These are phyloP conservation scores for Coleophora deauratella DNA, from an alignment of 2,888 invertebrate species.

Conservation along the genomic window DNA sequence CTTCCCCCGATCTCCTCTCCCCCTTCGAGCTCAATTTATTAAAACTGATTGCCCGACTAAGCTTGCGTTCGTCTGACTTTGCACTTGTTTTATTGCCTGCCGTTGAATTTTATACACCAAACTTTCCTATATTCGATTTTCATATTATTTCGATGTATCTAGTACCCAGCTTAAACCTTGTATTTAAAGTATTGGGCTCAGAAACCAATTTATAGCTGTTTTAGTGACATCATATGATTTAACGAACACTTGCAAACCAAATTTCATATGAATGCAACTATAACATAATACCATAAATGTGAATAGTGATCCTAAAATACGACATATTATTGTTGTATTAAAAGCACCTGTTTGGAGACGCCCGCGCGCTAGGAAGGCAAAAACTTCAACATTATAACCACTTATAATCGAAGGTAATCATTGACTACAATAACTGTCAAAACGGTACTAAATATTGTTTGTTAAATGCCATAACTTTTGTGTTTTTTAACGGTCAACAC, in stretches of 20 bases:
- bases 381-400: conserved; percentile 48
- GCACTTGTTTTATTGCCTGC: conserved; percentile 42
- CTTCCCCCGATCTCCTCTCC: conserved; percentile 10
- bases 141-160: too few relatives aligned
- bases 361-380: conserved; percentile 30
- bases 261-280: too few relatives aligned
- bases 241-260: too few relatives aligned
- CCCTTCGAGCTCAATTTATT: conserved; percentile 42
- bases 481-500: conserved; percentile 61
- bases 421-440: conserved; percentile 70
- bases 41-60: conserved; percentile 46
- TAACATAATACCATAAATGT: conserved; percentile 7
- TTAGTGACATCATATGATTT: too few relatives aligned
- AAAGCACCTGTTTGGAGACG: conserved; percentile 50
- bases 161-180: too few relatives aligned
- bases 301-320: conserved; percentile 21
- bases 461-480: conserved; percentile 64
- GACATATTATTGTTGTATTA: conserved; percentile 17
- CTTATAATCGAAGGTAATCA: conserved; percentile 61
- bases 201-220: too few relatives aligned
- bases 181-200: too few relatives aligned
- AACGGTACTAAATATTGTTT: conserved; percentile 71
- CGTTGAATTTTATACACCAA: too few relatives aligned
- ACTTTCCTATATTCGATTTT: too few relatives aligned
- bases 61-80: conserved; percentile 41